Percentiles rank a stretch among this genome's conserved stretches.
phyloP scores from a whole-genome alignment of 2,113 vertebrate genomes.

The Entosphenus tridentatus region DNA sequence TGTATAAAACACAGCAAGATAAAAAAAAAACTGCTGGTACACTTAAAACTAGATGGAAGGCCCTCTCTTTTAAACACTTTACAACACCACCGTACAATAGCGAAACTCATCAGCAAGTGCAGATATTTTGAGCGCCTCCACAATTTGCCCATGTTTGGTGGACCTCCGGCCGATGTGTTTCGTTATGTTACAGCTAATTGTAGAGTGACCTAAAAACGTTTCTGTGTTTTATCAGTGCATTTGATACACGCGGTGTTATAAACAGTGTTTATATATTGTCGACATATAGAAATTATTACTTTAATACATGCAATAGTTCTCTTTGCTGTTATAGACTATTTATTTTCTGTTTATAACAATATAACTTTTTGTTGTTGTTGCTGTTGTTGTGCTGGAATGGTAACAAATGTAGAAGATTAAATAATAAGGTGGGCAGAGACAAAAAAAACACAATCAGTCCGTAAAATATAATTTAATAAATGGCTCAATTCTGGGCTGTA shows the following conservation, averaged over 20 bases:
- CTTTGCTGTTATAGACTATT: not conserved
- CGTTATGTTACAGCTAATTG: no score
- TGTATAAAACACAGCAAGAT: no score
- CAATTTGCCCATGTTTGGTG: no score
- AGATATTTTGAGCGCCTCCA: no score
- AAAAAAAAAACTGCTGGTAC: no score
- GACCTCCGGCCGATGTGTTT: no score
- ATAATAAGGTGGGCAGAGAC: not conserved
- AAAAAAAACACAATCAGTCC: not conserved
- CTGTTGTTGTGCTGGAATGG: no score
- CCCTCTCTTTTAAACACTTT: no score
- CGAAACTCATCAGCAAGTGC: no score
- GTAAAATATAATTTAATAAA: slow-evolving; percentile 5
- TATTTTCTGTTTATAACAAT: slow-evolving; percentile 3
- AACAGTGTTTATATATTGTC: slow-evolving; percentile 1
- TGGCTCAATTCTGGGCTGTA: not conserved
- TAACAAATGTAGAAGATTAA: not conserved
- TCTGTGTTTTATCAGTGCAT: not conserved
- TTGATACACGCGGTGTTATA: not conserved
- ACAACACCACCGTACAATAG: no score
- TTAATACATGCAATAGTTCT: not conserved
- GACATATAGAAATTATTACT: not conserved
- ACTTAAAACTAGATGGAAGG: no score
- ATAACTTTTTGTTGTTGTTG: not conserved
- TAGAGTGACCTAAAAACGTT: no score